Base-by-base conservation (phyloP, 2,797 vertebrate species). In the Siniperca undulata region DNA sequence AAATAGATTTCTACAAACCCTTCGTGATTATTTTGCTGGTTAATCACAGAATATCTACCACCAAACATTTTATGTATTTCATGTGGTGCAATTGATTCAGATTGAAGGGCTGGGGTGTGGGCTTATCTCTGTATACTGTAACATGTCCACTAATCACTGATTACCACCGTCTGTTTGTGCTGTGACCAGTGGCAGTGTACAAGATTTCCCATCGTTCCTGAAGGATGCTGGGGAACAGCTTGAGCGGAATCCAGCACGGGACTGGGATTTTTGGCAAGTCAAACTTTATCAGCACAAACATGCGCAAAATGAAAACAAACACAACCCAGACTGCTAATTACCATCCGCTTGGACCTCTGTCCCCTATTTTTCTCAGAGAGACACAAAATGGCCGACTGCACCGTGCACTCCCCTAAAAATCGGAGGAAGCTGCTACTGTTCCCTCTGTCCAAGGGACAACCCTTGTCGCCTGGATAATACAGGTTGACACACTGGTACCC, bases 251-350 rank as follows among this genome's bases (percentile, higher is more conserved):
- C 94, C 93, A 94, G 89, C 92, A 69, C 90, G 93, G 94, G 93
- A 91, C 91, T 86, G 86, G 84, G 89, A 83, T 92, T 94, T 94
- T 95, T 96, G 95, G 95, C 95, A 96, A 96, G 94, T 96, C 93
- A 95, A 95, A 95, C 94, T 96, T 96, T 95, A 96, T 96, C 95
- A 94, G 94, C 92, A 94, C 92, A 95, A 95, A 95, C 95, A 96
- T 84, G 93, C 93, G 88, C 93, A 95, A 93, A 95, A 95, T 94
- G 92, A 96, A 96, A 95, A 96, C 94, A 96, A 96, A 96, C 95
- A 96, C 95, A 93, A 94, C 94, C 93, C 94, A 94, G 94, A 92
- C 94, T 93, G 95, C 93, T 95, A 95, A 96, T 96, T 95, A 96
- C 92, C 91, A 93, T 93, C 89, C 89, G 91, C 91, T 92, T 94